These are phyloP conservation scores for Synodontis membranacea DNA, from an alignment of 2,113 vertebrate genomes.

Conservation along the genomic window DNA sequence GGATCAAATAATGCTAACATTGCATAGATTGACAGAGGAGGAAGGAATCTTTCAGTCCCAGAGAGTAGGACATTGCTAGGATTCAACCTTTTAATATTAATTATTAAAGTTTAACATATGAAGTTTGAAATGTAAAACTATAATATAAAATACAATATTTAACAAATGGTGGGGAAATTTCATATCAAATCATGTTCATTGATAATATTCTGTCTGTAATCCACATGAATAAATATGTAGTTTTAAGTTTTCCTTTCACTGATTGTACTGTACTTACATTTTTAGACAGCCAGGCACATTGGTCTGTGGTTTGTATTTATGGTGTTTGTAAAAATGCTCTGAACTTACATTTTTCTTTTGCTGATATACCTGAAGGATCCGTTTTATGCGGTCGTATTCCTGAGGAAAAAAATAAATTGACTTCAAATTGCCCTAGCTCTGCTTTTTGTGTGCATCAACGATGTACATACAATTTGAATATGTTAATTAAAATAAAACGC, in stretches of 20 bases:
- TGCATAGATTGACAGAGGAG: not conserved
- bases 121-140: not conserved
- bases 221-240: not conserved
- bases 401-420: constrained; percentile 58
- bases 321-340: no score
- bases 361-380: constrained; percentile 88
- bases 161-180: not conserved
- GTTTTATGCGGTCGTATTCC: constrained; percentile 89
- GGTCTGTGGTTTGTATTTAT: not conserved
- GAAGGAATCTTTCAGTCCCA: not conserved
- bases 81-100: not conserved
- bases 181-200: not conserved
- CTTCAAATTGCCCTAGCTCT: not conserved
- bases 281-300: not conserved
- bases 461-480: not conserved
- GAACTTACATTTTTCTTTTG: constrained; percentile 91
- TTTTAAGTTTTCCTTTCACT: not conserved
- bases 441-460: not conserved
- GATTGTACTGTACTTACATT: not conserved
- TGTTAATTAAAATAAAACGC: not conserved
- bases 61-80: not conserved
- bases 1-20: not conserved
- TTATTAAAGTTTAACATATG: not conserved
- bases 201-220: not conserved
- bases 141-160: no score